Conservation (phyloP, 2,797 vertebrate genomes). For the Gorsachius magnificus region DNA sequence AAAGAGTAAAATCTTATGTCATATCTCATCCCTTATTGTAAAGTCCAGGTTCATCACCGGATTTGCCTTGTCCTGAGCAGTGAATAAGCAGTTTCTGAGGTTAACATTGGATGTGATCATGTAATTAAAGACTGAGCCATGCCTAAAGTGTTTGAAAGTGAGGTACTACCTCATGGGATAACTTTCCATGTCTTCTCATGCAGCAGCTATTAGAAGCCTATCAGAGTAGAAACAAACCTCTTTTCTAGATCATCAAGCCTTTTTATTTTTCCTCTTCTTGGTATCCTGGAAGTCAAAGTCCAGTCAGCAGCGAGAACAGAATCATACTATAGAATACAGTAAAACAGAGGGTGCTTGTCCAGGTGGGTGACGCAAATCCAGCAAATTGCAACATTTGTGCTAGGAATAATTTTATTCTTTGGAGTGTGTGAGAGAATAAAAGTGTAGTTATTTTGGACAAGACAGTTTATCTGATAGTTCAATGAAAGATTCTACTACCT, state of each 20-base stretch:
- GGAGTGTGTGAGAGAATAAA: neutral
- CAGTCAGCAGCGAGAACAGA: rapidly evolving
- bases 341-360: neutral
- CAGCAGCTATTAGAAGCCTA: neutral
- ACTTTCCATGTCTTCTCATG: neutral
- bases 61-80: neutral
- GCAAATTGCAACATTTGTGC: neutral
- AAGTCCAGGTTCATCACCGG: neutral
- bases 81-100: neutral
- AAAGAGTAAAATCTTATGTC: neutral
- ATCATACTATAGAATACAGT: neutral
- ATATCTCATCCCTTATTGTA: neutral
- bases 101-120: neutral
- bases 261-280: neutral
- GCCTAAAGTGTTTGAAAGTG: neutral
- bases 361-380: neutral
- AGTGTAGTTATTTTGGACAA: neutral
- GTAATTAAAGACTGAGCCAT: neutral
- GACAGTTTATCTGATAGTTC: neutral
- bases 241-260: neutral
- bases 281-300: neutral
- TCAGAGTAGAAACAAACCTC: neutral
- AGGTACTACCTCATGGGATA: neutral
- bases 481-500: neutral
- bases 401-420: neutral